Evolutionary conservation across 92 coral and sea anemone genomes (phyloP), one percentile per base, ranked within the genome.

Genomic region (Meandrina meandrites): DNA sequence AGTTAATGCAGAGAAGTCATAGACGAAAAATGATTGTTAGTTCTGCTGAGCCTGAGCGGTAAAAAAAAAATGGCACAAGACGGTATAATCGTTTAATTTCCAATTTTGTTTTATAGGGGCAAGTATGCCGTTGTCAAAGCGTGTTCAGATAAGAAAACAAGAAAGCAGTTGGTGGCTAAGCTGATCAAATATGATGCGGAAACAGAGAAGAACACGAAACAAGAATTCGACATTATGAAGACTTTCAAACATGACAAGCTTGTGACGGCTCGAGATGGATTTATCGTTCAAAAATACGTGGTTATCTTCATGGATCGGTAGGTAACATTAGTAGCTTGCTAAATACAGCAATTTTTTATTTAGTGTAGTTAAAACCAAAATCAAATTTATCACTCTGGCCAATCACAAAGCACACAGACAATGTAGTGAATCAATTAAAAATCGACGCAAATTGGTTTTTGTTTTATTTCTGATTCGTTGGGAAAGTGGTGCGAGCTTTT

Each of bases 41-140:
- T 1, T 48, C 12, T 48, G 53, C 12, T 48, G 53, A 12, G 45
- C 6, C 45, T 6, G 45, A 6, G 6, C 45, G 2, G 6, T 40
- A 2, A 2, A 40, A 40, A 45, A 7, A 48, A 48, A 48, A 48
- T 48, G 53, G 14, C 4, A 12, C 14, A 4, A 4, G 53, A 48
- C 4, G 1, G 6, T 48, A 48, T 48, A 48, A 48, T 48, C 13
- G 8, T 60, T 0, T 60, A 22, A 60, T 60, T 7, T 60, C 22
- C 18, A 57, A n/a, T 42, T 16, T 81, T 40, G 32, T 47, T 45
- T 64, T 51, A 22, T 58, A 94, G 98, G 88, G 98, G 98, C 50
- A 94, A 94, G 77, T 94, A 86, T 89, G 98, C 98, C 72, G 93
- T 94, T 89, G 91, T 94, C 81, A 94, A 94, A 80, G 82, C 85